Evolutionary conservation across 1,140 invertebrate genomes (phyloP), one percentile per base, ranked within the genome.

Genomic region (Drosophila ambigua): DNA sequence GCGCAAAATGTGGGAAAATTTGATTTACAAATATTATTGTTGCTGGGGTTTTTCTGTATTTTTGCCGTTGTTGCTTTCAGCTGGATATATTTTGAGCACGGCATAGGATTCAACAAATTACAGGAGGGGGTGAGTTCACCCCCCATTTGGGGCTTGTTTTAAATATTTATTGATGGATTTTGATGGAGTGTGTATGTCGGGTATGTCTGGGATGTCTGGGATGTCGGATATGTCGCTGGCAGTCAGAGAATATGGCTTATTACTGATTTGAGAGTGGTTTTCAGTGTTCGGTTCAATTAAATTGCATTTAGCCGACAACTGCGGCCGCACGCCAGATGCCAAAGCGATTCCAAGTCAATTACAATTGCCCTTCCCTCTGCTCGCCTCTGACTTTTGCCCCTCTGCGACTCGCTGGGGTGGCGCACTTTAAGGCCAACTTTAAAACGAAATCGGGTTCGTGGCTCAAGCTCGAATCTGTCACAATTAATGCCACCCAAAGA

Each of bases 401-500:
- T 9, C 39, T 28, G 11, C 11, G 20, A 35, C 44, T 16, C 52
- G 45, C 65, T 71, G 51, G 9, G 31, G 31, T 11, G 31, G 31
- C 61, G 45, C 28, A 60, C 20, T 49, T 72, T 52, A 59, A 71
- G 64, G 35, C 15, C 13, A 9, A 26, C 55, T 28, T 57, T 57
- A 58, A 45, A 49, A 46, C 8, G 31, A 52, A 41, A 41, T 11
- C 3, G 8, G 23, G n/a, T 43, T 11, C 15, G 51, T 48, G 35
- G 45, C n/a, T 80, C 66, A 69, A 54, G 62, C 68, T 58, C 72
- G 72, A 84, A 84, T 79, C 77, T 84, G 81, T 80, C 81, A 84
- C 80, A 84, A 84, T 84, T 84, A 84, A 84, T 79, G 76, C 76
- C 80, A 49, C 64, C 46, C 39, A 61, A 51, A 44, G 57, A 65